phyloP scores from a whole-genome alignment of 1,140 invertebrate genomes.

The Drosophila virilis region DNA sequence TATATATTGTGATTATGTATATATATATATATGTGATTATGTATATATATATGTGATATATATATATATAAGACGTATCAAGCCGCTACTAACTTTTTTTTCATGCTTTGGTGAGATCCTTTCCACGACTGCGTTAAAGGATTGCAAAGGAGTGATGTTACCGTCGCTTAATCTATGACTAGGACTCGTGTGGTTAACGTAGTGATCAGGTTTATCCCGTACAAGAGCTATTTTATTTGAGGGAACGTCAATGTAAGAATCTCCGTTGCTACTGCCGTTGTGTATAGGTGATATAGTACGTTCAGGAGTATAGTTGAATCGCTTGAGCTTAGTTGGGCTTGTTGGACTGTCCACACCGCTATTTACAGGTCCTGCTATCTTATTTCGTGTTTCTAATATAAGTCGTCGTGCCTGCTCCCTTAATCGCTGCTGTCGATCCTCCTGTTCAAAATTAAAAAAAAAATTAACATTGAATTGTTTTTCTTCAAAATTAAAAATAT shows the following conservation, averaged over 20 bases:
- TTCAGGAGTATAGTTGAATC: constrained; percentile 75
- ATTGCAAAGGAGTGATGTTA: constrained; percentile 87
- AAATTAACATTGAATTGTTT: background rate
- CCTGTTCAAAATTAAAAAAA: constrained; percentile 85
- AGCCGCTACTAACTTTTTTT: constrained; percentile 66
- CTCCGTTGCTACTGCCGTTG: constrained; percentile 63
- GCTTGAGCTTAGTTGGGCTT: constrained; percentile 70
- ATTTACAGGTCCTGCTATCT: constrained; percentile 62
- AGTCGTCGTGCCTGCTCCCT: constrained; percentile 94
- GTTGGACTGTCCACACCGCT: constrained; percentile 84
- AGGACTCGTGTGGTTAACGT: constrained; percentile 60
- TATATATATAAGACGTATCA: too few relatives aligned
- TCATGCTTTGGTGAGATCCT: constrained; percentile 86
- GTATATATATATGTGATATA: too few relatives aligned
- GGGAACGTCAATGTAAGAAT: constrained; percentile 55
- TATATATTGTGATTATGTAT: too few relatives aligned
- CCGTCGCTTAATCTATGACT: constrained; percentile 82
- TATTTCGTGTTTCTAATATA: constrained; percentile 93
- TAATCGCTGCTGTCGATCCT: constrained; percentile 93
- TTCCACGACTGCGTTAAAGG: constrained; percentile 89
- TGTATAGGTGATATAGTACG: constrained; percentile 82
- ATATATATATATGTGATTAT: too few relatives aligned
- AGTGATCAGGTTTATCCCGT: constrained; percentile 22
- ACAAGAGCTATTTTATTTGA: constrained; percentile 52
- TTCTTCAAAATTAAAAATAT: constrained; percentile 79